phyloP scores from a whole-genome alignment of 2,888 invertebrate species.

The Drosophila mercatorum region DNA sequence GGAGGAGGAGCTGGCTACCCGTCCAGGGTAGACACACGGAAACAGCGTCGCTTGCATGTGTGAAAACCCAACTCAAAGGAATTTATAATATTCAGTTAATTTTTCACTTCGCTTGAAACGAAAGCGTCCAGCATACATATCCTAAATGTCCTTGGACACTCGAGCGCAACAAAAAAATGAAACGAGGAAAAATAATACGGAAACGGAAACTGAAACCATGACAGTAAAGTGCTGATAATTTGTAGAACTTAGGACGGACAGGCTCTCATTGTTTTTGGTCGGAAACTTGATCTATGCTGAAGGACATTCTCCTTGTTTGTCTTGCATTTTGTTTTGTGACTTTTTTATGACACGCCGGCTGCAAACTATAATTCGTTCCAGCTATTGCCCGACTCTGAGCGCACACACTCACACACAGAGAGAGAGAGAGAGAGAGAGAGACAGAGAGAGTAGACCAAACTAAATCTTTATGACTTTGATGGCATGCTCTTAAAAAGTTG shows the following conservation, averaged over 20 bases:
- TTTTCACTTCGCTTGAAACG: constrained; percentile 61
- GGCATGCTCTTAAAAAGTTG: constrained; percentile 23
- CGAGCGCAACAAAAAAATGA: not conserved
- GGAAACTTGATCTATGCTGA: constrained; percentile 48
- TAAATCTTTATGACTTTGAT: constrained; percentile 34
- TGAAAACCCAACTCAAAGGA: constrained; percentile 67
- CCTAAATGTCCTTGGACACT: constrained; percentile 33
- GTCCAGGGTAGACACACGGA: not conserved
- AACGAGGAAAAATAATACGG: not conserved
- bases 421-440: not conserved
- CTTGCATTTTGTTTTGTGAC: constrained; percentile 44
- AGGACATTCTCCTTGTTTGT: constrained; percentile 45
- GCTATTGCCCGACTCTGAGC: constrained; percentile 25
- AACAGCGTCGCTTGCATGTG: constrained; percentile 40
- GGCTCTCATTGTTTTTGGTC: constrained; percentile 35
- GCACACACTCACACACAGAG: not conserved
- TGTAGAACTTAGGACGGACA: constrained; percentile 47
- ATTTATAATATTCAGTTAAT: constrained; percentile 74
- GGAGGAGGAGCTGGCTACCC: not conserved
- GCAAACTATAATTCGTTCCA: constrained; percentile 50
- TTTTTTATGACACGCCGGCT: constrained; percentile 49
- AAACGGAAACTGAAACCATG: constrained; percentile 27
- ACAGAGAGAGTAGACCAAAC: not conserved
- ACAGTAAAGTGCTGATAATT: constrained; percentile 69
- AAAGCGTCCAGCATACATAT: constrained; percentile 26